A percentile compares a stretch with the other conserved stretches of the same genome.
These are phyloP conservation scores for Siphlonurus alternatus DNA, from an alignment of 2,888 invertebrate genomes.

Conservation along the genomic window DNA sequence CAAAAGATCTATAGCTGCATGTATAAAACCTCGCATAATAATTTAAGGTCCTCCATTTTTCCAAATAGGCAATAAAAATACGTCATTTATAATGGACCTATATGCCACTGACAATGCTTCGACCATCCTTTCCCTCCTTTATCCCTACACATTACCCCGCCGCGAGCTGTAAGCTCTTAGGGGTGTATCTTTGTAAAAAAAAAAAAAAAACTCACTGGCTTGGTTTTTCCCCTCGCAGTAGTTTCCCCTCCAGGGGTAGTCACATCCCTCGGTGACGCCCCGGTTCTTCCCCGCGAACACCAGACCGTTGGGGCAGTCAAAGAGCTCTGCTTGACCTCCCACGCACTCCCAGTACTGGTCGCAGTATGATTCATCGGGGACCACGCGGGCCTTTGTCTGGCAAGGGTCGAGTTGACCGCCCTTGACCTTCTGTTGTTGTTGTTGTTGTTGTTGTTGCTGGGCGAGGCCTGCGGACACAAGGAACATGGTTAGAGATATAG, in stretches of 20 bases:
- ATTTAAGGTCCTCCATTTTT: too few species aligned
- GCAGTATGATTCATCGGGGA: slow-evolving; percentile 64
- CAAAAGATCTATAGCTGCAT: too few species aligned
- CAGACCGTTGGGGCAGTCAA: slow-evolving; percentile 80
- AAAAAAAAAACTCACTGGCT: slow-evolving; percentile 41
- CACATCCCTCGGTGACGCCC: slow-evolving; percentile 77
- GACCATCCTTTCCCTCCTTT: too few species aligned
- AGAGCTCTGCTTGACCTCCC: slow-evolving; percentile 61
- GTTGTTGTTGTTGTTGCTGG: slow-evolving; percentile 7
- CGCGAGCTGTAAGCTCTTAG: too few species aligned
- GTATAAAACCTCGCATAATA: too few species aligned
- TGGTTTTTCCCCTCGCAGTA: slow-evolving; percentile 72
- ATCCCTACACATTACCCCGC: too few species aligned
- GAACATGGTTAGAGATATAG: too few species aligned
- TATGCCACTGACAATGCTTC: too few species aligned
- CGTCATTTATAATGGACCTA: too few species aligned
- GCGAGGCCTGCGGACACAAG: not conserved
- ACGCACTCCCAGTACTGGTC: slow-evolving; percentile 78
- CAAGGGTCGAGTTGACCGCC: slow-evolving; percentile 45
- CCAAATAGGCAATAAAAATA: too few species aligned
- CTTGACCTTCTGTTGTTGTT: slow-evolving; percentile 9
- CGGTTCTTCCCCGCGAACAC: slow-evolving; percentile 79
- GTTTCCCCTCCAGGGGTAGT: slow-evolving; percentile 78
- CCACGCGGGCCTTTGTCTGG: slow-evolving; percentile 57
- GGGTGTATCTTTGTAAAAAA: too few species aligned